These are phyloP conservation scores for Cepphus grylle DNA, from an alignment of 2,113 vertebrate genomes.

Conservation along the genomic window DNA sequence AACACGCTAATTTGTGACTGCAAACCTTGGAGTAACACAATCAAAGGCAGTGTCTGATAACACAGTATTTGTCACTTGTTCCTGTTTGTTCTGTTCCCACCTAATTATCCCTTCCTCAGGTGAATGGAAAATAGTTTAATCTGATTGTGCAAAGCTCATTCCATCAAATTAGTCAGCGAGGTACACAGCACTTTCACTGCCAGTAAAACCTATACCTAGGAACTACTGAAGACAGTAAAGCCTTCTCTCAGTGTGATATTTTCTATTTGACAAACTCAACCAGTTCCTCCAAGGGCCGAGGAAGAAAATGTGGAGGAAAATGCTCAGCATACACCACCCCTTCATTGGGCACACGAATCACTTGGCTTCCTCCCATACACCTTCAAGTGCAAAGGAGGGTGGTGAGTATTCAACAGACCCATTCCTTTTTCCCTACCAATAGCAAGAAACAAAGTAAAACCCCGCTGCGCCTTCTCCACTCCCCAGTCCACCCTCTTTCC, in stretches of 20 bases:
- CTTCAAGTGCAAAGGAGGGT: neutral
- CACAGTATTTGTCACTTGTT: neutral
- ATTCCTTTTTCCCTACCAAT: neutral
- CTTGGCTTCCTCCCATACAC: neutral
- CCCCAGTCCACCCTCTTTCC: neutral
- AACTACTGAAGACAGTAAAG: neutral
- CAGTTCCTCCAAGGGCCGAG: neutral
- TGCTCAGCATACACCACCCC: neutral
- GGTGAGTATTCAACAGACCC: neutral
- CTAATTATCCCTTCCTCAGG: conserved; percentile 35
- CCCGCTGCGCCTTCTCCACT: neutral
- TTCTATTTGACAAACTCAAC: neutral
- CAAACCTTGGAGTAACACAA: neutral
- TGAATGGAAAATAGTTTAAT: neutral
- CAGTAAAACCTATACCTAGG: neutral
- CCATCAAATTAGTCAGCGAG: neutral
- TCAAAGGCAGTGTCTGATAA: conserved; percentile 3
- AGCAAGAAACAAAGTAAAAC: neutral
- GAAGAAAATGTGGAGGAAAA: neutral
- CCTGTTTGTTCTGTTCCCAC: conserved; percentile 12
- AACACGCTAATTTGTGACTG: neutral
- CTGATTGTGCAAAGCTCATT: neutral
- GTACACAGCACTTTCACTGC: neutral
- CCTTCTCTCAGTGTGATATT: neutral
- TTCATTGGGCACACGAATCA: neutral